Percentiles rank a stretch among this genome's conserved stretches.
These are phyloP conservation scores for Kryptolebias ocellatus DNA, from an alignment of 2,797 vertebrate species.

Conservation along the genomic window DNA sequence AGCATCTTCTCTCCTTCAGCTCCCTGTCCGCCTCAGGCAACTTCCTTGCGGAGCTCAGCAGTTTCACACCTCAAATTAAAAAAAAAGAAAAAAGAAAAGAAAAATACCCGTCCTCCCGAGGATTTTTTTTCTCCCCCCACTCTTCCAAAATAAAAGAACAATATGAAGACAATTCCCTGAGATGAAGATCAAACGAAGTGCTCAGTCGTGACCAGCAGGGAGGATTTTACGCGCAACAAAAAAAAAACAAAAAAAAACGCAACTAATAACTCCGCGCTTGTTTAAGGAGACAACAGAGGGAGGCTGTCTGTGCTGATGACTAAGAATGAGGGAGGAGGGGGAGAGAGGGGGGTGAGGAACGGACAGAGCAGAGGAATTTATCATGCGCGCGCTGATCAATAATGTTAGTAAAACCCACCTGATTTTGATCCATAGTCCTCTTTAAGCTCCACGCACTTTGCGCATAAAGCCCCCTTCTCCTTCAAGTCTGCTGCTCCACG, in stretches of 20 bases:
- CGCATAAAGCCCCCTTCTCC: slow-evolving; percentile 20
- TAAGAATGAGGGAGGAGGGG: slow-evolving; percentile 50
- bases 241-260: not conserved
- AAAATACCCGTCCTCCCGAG: slow-evolving; percentile 41
- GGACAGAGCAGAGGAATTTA: slow-evolving; percentile 61
- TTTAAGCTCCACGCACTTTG: slow-evolving; percentile 41
- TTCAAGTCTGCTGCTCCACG: slow-evolving; percentile 28
- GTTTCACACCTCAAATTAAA: slow-evolving; percentile 43
- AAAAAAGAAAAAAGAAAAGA: slow-evolving; percentile 1
- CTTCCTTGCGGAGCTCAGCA: slow-evolving; percentile 81
- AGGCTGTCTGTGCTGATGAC: slow-evolving; percentile 52
- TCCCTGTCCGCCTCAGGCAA: slow-evolving; percentile 70
- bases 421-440: slow-evolving; percentile 42
- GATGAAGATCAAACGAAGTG: slow-evolving; percentile 28
- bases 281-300: slow-evolving; percentile 55
- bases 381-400: slow-evolving; percentile 56
- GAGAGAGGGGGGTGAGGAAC: slow-evolving; percentile 1
- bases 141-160: slow-evolving; percentile 14
- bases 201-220: slow-evolving; percentile 29
- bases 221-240: not conserved
- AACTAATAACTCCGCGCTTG: slow-evolving; percentile 49
- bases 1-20: slow-evolving; percentile 45
- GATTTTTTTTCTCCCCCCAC: slow-evolving; percentile 1
- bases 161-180: slow-evolving; percentile 35
- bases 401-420: slow-evolving; percentile 65